Conservation (phyloP, 2,888 invertebrate genomes). For the Andricus curvator region DNA sequence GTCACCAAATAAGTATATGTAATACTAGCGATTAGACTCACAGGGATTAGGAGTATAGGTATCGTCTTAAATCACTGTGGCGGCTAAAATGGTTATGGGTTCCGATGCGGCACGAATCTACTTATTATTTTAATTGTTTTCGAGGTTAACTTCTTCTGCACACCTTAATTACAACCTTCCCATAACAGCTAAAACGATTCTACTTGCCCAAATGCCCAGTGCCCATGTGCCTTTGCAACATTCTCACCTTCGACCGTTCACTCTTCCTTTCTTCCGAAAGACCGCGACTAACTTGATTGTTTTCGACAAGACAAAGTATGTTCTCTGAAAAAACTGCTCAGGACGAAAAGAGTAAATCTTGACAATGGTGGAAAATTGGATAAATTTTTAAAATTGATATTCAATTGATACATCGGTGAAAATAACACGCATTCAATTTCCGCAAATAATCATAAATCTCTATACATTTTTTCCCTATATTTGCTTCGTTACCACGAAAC, state of each 20-base stretch:
- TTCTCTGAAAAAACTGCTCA: neutral
- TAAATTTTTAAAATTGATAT: neutral
- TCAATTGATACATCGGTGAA: too few species aligned
- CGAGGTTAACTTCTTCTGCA: conserved; percentile 58
- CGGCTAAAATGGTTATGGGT: conserved; percentile 58
- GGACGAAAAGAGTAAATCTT: neutral
- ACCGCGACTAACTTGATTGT: conserved; percentile 7
- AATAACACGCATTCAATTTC: neutral
- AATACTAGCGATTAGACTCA: conserved; percentile 39
- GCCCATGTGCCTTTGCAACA: conserved; percentile 53
- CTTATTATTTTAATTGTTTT: conserved; percentile 73
- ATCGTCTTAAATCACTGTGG: conserved; percentile 63
- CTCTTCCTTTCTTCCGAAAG: conserved; percentile 40
- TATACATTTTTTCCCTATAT: neutral
- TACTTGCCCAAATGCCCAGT: conserved; percentile 58
- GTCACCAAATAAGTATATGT: conserved; percentile 45
- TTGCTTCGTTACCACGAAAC: neutral
- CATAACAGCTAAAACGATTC: conserved; percentile 61
- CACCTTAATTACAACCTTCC: conserved; percentile 67
- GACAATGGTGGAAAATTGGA: neutral
- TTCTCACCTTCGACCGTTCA: conserved; percentile 48
- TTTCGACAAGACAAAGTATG: neutral
- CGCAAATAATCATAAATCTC: neutral
- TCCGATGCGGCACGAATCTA: conserved; percentile 53
- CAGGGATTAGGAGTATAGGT: conserved; percentile 42